phyloP scores from a whole-genome alignment of 1,140 invertebrate species.

The Rhyzopertha dominica region DNA sequence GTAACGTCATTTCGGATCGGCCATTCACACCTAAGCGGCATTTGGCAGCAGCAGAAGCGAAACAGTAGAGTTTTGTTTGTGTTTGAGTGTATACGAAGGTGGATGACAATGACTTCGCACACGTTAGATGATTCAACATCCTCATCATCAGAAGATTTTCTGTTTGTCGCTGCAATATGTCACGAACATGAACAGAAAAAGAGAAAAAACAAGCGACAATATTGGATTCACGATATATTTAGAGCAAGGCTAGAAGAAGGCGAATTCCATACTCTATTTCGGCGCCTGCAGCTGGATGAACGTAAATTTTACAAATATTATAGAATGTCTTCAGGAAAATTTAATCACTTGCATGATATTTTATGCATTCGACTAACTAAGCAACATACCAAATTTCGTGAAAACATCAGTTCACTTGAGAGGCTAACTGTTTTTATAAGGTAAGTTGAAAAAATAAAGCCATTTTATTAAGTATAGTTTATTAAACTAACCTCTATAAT shows the following conservation, averaged over 20 bases:
- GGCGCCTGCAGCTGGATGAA: slow-evolving; percentile 9
- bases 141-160: neutral
- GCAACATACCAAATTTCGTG: neutral
- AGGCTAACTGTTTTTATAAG: too few relatives aligned
- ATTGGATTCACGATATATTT: slow-evolving; percentile 7
- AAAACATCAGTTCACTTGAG: neutral
- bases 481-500: too few relatives aligned
- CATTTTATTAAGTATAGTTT: too few relatives aligned
- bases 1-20: too few relatives aligned
- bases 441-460: too few relatives aligned
- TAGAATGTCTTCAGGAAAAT: slow-evolving; percentile 17
- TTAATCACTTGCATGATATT: neutral
- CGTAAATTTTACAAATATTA: slow-evolving; percentile 16
- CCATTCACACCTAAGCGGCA: too few relatives aligned
- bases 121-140: too few relatives aligned
- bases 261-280: slow-evolving; percentile 12
- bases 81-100: too few relatives aligned
- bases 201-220: slow-evolving; percentile 5
- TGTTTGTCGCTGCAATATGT: neutral
- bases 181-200: neutral
- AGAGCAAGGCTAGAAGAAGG: slow-evolving; percentile 12
- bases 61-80: too few relatives aligned
- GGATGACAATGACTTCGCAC: too few relatives aligned
- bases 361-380: neutral
- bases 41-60: too few relatives aligned